phyloP scores from a whole-genome alignment of 2,113 vertebrate species.

The Orthonyx spaldingii region DNA sequence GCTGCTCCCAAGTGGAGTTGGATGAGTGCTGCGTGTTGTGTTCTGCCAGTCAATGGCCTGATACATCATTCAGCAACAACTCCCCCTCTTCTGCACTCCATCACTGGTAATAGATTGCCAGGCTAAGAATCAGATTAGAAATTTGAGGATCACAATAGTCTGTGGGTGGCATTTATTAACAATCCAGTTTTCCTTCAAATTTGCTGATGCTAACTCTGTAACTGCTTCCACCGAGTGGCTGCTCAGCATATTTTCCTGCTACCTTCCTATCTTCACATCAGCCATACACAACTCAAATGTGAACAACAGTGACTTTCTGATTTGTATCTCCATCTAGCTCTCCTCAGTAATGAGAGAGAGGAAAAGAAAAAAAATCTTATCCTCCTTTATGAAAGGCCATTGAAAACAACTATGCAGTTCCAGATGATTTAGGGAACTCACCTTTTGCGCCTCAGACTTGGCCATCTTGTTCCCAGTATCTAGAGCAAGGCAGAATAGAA shows the following conservation, averaged over 20 bases:
- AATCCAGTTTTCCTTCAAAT: not conserved
- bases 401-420: not conserved
- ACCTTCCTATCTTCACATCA: not conserved
- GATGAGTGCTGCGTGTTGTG: not conserved
- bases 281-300: not conserved
- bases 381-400: not conserved
- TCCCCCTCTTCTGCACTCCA: not conserved
- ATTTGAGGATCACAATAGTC: not conserved
- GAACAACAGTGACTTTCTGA: not conserved
- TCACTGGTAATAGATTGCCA: not conserved
- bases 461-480: conserved; percentile 82
- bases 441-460: conserved; percentile 82
- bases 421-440: conserved; percentile 51
- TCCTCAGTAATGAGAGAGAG: not conserved
- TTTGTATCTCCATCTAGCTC: not conserved
- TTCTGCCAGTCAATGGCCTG: not conserved
- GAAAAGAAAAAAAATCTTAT: not conserved
- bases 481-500: conserved; percentile 85
- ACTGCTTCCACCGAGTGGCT: not conserved
- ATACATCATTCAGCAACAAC: not conserved
- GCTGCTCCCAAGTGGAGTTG: conserved; percentile 53
- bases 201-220: not conserved
- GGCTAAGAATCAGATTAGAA: not conserved
- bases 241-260: not conserved
- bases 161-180: not conserved